Base-by-base conservation (phyloP, 2,888 invertebrate genomes). In the Ectemnius cavifrons region DNA sequence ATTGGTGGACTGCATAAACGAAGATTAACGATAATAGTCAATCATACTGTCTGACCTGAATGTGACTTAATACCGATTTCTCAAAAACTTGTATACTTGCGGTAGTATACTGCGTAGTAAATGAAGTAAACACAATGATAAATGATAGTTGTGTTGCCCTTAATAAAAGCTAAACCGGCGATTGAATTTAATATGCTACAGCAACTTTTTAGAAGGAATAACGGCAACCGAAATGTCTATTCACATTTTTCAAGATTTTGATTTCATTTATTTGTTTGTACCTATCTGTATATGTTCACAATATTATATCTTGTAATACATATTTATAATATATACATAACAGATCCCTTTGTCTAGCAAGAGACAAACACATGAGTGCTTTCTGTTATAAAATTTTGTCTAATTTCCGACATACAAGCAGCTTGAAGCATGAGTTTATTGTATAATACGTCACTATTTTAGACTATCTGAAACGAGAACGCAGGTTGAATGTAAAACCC, bases 231-330 rank as follows among this genome's bases (percentile, higher is more conserved):
- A 63, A 52, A 58, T 67, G 20, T 16, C 37, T 37, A 37, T 62
- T 62, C 49, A 65, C 16, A 59, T 52, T 58, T 67, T 49, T 71
- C 70, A 64, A 67, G 57, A 70, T 63, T 75, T 76, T 37, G 67
- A 8, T 75, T 77, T 76, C 61, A 63, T 77, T 77, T 76, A 77
- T 76, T 77, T 66, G 72, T 49, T 76, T 62, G 56, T 72, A 49
- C 63, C 76, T 72, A 77, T 76, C 63, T 76, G 76, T 72, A 66
- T 60, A 66, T 77, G 72, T 76, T 76, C 76, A 77, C 76, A 77
- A 77, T 77, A 76, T 61, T 61, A 46, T 46, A 61, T 18, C 27
- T 47, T 23, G 76, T 76, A 72, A 72, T 77, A 77, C 76, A 77
- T 76, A 69, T 69, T 76, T 77, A 76, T 77, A 69, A 77, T 77